Evolutionary conservation across 2,797 vertebrate genomes (phyloP).

Genomic region (Falco naumanni): DNA sequence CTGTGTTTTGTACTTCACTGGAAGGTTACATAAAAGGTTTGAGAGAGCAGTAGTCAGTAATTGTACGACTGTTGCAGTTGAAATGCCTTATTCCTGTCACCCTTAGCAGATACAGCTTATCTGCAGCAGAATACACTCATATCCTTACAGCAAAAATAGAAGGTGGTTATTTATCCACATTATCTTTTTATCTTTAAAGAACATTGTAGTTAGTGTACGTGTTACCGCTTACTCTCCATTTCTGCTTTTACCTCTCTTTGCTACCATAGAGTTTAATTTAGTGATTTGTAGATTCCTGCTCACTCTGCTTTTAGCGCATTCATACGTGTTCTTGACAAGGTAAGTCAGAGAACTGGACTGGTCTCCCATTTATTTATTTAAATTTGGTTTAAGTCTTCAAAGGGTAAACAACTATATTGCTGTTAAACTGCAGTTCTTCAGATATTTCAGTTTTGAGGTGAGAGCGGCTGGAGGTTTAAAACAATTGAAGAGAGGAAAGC

Average conservation of each 20-base stretch:
- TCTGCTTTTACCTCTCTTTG: not conserved
- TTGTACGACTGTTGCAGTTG: not conserved
- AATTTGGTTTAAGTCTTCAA: not conserved
- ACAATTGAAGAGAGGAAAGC: not conserved
- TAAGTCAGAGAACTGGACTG: not conserved
- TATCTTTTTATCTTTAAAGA: not conserved
- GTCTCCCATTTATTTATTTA: not conserved
- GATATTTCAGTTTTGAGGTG: not conserved
- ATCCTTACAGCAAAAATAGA: not conserved
- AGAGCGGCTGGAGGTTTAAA: not conserved
- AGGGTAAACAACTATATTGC: not conserved
- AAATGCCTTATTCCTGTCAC: constrained; percentile 1
- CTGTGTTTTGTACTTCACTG: constrained; percentile 18
- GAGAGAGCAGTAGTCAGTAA: constrained; percentile 23
- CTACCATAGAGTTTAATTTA: not conserved
- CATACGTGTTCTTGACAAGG: not conserved
- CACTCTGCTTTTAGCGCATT: not conserved
- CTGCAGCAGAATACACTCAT: not conserved
- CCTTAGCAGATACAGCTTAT: not conserved
- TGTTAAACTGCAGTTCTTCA: not conserved
- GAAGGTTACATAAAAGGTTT: constrained; percentile 45
- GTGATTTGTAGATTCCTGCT: not conserved
- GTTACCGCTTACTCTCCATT: not conserved
- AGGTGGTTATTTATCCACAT: not conserved
- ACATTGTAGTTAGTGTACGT: not conserved